Conservation (phyloP, 1,140 invertebrate genomes). For the Capitella teleta region DNA sequence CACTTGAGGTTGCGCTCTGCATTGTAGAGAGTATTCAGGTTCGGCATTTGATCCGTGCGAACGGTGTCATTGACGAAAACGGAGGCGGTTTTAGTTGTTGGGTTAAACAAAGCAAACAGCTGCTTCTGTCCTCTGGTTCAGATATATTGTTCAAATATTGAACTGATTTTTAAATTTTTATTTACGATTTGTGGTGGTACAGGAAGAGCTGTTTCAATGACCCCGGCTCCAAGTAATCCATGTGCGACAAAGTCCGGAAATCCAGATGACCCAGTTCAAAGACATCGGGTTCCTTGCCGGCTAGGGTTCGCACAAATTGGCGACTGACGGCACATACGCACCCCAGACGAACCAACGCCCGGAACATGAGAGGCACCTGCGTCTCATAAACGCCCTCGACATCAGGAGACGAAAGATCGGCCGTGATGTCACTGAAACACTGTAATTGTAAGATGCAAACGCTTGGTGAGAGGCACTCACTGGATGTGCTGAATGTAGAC, state of each 20-base stretch:
- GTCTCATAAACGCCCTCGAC: conserved; percentile 99
- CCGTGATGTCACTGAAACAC: conserved; percentile 57
- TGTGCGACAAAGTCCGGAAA: conserved; percentile 61
- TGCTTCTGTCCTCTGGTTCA: conserved; percentile 56
- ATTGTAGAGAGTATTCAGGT: conserved; percentile 70
- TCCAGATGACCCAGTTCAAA: conserved; percentile 73
- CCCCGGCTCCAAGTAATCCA: conserved; percentile 59
- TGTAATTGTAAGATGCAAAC: not conserved
- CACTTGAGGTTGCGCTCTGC: conserved; percentile 67
- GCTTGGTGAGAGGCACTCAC: conserved; percentile 39
- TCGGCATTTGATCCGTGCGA: conserved; percentile 83
- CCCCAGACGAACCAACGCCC: conserved; percentile 71
- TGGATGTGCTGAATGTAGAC: conserved; percentile 66
- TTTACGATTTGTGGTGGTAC: conserved; percentile 70
- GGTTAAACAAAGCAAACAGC: conserved; percentile 77
- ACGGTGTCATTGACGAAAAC: conserved; percentile 83
- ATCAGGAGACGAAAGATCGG: conserved; percentile 77
- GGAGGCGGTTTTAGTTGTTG: conserved; percentile 60
- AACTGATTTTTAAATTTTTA: not conserved
- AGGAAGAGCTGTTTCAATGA: conserved; percentile 70
- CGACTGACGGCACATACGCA: conserved; percentile 75
- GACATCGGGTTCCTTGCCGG: conserved; percentile 51
- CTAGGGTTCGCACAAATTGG: conserved; percentile 44
- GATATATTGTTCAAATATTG: no score
- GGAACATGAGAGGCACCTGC: conserved; percentile 79